Conservation (phyloP, 30 jellyfish, hydroid and myxozoan species). For the Aurelia aurita complex sp. Pacific region DNA sequence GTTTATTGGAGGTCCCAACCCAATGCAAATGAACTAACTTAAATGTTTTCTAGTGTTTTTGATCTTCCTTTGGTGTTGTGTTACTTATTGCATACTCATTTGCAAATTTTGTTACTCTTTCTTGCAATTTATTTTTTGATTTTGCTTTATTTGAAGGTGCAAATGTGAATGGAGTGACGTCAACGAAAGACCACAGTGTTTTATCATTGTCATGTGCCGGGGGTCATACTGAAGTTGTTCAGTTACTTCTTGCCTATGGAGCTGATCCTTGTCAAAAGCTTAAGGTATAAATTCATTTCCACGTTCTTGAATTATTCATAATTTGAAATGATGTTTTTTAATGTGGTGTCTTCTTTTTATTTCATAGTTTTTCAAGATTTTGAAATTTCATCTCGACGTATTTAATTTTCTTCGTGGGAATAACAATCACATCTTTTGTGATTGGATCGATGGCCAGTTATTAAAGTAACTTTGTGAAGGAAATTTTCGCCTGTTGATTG, state of each 20-base stretch:
- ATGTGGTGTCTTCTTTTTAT: background rate
- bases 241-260: slow-evolving; percentile 85
- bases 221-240: slow-evolving; percentile 94
- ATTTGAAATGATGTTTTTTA: no score
- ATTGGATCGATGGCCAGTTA: no score
- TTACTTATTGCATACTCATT: background rate
- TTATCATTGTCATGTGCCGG: slow-evolving; percentile 97
- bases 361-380: background rate
- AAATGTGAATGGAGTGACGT: slow-evolving; percentile 71
- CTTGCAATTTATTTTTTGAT: background rate
- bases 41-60: background rate
- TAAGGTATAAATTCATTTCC: slow-evolving; percentile 54
- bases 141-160: slow-evolving; percentile 38
- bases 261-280: slow-evolving; percentile 85
- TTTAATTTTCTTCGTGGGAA: no score
- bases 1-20: no score
- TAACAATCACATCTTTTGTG: no score
- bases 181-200: slow-evolving; percentile 89
- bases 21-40: no score
- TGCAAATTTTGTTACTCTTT: background rate
- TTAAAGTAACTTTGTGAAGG: no score
- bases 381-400: no score
- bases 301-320: background rate
- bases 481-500: no score
- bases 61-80: no score